A percentile compares a stretch with the other conserved stretches of the same genome.
phyloP scores from a whole-genome alignment of 2,888 invertebrate genomes.

The Ptychoptera albimana region DNA sequence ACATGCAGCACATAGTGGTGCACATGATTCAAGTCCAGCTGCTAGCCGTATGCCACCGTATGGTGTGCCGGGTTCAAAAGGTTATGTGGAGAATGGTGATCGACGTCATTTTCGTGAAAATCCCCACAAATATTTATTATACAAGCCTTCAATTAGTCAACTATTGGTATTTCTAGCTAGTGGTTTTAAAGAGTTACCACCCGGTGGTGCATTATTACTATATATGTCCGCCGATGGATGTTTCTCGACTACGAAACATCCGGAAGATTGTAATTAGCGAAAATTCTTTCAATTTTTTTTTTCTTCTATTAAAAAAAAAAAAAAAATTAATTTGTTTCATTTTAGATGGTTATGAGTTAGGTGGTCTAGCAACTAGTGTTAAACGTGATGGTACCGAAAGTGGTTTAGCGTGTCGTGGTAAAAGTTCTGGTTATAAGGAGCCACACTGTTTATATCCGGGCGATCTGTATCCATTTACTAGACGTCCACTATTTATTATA shows the following conservation, averaged over 20 bases:
- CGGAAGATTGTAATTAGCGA: constrained; percentile 62
- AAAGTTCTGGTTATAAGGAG: constrained; percentile 38
- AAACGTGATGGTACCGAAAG: constrained; percentile 50
- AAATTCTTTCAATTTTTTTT: not conserved
- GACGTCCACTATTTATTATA: constrained; percentile 83
- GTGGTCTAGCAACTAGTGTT: constrained; percentile 79
- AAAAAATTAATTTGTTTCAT: constrained; percentile 12
- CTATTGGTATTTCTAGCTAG: constrained; percentile 83
- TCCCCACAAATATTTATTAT: constrained; percentile 92
- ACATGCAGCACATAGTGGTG: constrained; percentile 28
- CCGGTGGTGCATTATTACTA: constrained; percentile 76
- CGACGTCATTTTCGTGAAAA: constrained; percentile 60
- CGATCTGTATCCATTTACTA: constrained; percentile 81
- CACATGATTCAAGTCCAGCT: constrained; percentile 32
- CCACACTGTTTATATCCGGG: constrained; percentile 79
- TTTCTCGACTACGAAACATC: constrained; percentile 66
- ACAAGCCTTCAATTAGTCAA: constrained; percentile 88
- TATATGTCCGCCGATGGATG: constrained; percentile 90
- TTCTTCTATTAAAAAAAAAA: constrained; percentile 1
- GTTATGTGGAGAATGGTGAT: constrained; percentile 56
- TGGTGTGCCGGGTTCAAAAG: constrained; percentile 35
- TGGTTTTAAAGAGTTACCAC: constrained; percentile 84
- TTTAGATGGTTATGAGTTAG: constrained; percentile 75
- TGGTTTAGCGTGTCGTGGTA: constrained; percentile 28
- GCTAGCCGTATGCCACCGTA: constrained; percentile 33